A percentile compares a stretch with the other conserved stretches of the same genome.
Evolutionary conservation across 1,140 invertebrate genomes (phyloP).

Genomic region (Drosophila chauvacae): DNA sequence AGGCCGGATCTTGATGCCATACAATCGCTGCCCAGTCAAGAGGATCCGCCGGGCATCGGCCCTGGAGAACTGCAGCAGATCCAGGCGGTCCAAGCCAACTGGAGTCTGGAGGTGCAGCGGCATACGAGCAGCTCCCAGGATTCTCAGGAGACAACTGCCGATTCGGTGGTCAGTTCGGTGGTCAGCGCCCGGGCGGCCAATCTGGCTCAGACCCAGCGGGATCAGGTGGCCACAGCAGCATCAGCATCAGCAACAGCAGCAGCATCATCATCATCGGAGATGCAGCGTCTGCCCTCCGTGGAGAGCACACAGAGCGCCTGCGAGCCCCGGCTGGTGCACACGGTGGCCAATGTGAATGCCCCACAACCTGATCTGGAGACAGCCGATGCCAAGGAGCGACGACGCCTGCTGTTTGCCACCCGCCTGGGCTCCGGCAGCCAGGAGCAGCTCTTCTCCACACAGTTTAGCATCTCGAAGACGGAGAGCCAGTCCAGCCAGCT

Average conservation of each 20-base stretch:
- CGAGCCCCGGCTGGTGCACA: conserved; percentile 65
- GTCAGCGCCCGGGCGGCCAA: conserved; percentile 61
- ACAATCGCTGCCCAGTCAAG: conserved; percentile 71
- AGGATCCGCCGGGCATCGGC: conserved; percentile 35
- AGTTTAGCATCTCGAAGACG: conserved; percentile 85
- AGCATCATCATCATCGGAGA: conserved; percentile 10
- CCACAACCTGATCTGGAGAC: conserved; percentile 42
- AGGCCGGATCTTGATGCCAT: conserved; percentile 78
- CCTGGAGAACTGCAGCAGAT: not conserved
- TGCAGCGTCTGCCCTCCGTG: conserved; percentile 68
- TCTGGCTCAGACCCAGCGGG: conserved; percentile 49
- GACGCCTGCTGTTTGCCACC: conserved; percentile 84
- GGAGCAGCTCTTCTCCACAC: conserved; percentile 85
- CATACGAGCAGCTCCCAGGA: conserved; percentile 78
- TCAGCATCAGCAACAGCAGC: not conserved
- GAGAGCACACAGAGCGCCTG: conserved; percentile 74
- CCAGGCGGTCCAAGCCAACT: conserved; percentile 49
- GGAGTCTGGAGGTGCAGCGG: conserved; percentile 77
- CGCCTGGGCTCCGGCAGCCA: conserved; percentile 84
- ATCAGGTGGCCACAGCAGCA: conserved; percentile 2
- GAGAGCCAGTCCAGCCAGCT: conserved; percentile 85
- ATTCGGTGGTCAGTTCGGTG: conserved; percentile 58
- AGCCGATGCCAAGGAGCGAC: conserved; percentile 73
- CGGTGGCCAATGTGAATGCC: conserved; percentile 67
- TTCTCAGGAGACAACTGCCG: conserved; percentile 66